Evolutionary conservation across 2,797 vertebrate species (phyloP), one percentile per base, ranked within the genome.

Genomic region (Pipistrellus pygmaeus): DNA sequence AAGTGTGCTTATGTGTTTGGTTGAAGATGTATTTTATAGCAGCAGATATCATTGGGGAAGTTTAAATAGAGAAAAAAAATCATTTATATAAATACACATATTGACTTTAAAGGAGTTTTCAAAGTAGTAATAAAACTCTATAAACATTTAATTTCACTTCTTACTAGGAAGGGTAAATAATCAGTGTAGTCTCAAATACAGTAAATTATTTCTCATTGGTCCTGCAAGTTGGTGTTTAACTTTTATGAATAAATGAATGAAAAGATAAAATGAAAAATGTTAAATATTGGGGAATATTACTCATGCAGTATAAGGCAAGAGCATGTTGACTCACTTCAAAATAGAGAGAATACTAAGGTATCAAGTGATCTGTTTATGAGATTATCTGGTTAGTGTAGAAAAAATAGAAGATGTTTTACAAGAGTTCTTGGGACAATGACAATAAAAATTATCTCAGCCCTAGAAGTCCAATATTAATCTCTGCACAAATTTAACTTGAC

Each of bases 391-490:
- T 92, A 8, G 18, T 94, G 1, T 55, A 68, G 62, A 84, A 57
- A 85, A 55, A 2, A 91, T 13, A 0, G 23, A 93, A 75, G 5
- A 60, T 85, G 44, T 62, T 81, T 95, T 85, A 60, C 64, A 87
- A 69, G 15, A 1, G 12, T 64, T 72, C 14, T 94, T 73, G 94
- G 14, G 30, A 48, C 73, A 25, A 78, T n/a, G 23, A 85, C 41
- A 90, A n/a, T 76, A 90, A 84, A 92, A 95, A 66, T 78, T 85
- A 38, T 44, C 44, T 86, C 14, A 89, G 48, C n/a, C 81, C 64
- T 17, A 91, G 32, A 83, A 81, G 30, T 68, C 48, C 21, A 95
- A 46, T 77, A 71, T 55, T 30, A 96, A 46, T 87, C 4, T 77
- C 41, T 68, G 14, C 6, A 62, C n/a, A 91, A 84, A 93, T 91